Evolutionary conservation across 2,888 invertebrate species (phyloP), one percentile per base, ranked within the genome.

Genomic region (Asteroscopus sphinx): DNA sequence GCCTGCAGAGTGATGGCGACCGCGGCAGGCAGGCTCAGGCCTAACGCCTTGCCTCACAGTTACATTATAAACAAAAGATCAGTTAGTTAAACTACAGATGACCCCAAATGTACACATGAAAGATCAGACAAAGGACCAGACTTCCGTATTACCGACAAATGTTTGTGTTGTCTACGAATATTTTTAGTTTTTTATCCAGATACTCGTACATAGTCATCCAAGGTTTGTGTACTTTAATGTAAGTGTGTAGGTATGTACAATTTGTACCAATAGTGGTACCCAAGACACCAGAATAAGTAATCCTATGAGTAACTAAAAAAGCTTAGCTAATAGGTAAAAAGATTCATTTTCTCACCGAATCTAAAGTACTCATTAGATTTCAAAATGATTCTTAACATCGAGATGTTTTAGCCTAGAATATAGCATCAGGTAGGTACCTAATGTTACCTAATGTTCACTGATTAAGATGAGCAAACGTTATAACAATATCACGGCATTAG

Each of bases 41-140:
- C 30, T 12, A 3, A 21, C 5, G 7, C 40, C 33, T 32, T 21
- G 35, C 7, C 26, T 30, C 30, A 30, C 32, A 9, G 9, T 26
- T 40, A 32, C 26, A 15, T 67, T 40, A 44, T 58, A 67, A 17
- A 41, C 13, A 26, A 35, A 40, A 48, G 11, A 44, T 44, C 44
- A 44, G 8, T 25, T 47, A 37, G 17, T 30, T 42, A 7, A 33
- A 45, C 30, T 12, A 11, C 9, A 16, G 39, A 62, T 46, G 15
- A 55, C 45, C 66, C 28, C 32, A 15, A 16, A 17, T 21, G 17
- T 44, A 6, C 21, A 35, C n/a, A n/a, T n/a, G n/a, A n/a, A n/a
- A n/a, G n/a, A n/a, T n/a, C 17, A 15, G 7, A 16, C 8, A 9
- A 17, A 37, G 28, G 25, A 16, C 12, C 13, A 7, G 7, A 45